Evolutionary conservation across 53 echinoderm and acorn worm species (phyloP).

Genomic region (Holothuria leucospilota): DNA sequence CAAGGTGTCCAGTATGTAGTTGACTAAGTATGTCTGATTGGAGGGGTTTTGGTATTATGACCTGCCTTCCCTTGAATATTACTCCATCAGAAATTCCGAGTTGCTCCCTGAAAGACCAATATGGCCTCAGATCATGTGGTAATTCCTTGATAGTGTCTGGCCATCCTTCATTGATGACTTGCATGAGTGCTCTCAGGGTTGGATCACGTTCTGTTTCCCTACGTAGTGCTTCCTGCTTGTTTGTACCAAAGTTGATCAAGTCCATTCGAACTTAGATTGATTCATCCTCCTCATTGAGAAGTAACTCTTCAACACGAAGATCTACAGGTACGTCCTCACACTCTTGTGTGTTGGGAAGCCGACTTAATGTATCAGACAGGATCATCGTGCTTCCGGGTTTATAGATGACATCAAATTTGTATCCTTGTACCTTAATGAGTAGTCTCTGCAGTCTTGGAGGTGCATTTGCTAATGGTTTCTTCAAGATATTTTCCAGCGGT

Average conservation of each 20-base stretch:
- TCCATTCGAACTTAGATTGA: constrained; percentile 16
- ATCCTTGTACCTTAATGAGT: constrained; percentile 73
- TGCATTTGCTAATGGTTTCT: constrained; percentile 62
- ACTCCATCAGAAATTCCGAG: too few relatives aligned
- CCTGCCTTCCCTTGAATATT: too few relatives aligned
- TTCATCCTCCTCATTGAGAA: not conserved
- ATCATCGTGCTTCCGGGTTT: constrained; percentile 61
- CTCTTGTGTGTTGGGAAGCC: too few relatives aligned
- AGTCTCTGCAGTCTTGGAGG: constrained; percentile 68
- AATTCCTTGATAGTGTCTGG: constrained; percentile 57
- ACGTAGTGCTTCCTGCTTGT: constrained; percentile 51
- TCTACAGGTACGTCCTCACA: too few relatives aligned
- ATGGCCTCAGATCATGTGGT: constrained; percentile 42
- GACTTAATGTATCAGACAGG: too few relatives aligned
- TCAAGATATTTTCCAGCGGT: constrained; percentile 68
- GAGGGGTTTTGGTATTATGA: too few relatives aligned
- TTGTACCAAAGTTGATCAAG: constrained; percentile 62
- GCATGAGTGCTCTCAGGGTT: constrained; percentile 22
- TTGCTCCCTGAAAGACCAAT: too few relatives aligned
- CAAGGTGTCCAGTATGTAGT: too few relatives aligned
- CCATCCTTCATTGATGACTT: constrained; percentile 35
- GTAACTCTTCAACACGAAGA: constrained; percentile 42
- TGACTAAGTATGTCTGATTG: too few relatives aligned
- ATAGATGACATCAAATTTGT: constrained; percentile 63
- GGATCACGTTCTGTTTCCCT: constrained; percentile 58